phyloP scores from a whole-genome alignment of 2,888 invertebrate species.

The Cerastis rubricosa region DNA sequence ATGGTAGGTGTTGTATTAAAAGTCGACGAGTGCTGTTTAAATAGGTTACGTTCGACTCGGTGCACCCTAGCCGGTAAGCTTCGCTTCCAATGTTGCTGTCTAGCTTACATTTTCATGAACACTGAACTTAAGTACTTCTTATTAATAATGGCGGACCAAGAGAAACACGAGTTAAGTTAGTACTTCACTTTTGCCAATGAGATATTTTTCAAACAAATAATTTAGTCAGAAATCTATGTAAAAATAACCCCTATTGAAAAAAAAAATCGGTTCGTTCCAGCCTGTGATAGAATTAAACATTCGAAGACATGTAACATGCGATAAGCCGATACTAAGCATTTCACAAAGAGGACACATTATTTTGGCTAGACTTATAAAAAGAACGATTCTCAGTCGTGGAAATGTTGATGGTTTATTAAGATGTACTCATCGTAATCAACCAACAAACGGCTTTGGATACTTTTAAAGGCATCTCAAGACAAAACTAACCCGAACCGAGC shows the following conservation, averaged over 20 bases:
- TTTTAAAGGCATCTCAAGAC: too few species aligned
- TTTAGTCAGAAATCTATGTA: neutral
- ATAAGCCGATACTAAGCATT: neutral
- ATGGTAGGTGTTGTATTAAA: neutral
- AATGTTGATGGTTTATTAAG: too few species aligned
- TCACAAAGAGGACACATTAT: neutral
- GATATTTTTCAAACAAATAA: neutral
- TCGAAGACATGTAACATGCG: neutral
- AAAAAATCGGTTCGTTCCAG: neutral
- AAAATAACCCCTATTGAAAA: neutral
- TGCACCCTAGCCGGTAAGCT: neutral
- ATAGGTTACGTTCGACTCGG: too few species aligned
- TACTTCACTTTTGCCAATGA: neutral
- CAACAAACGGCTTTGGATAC: too few species aligned
- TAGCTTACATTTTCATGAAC: conserved; percentile 16
- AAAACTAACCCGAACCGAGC: too few species aligned
- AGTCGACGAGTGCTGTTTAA: neutral
- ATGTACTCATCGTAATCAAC: too few species aligned
- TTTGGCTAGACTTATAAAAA: neutral
- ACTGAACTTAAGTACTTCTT: neutral
- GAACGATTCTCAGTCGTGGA: neutral
- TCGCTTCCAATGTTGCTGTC: neutral
- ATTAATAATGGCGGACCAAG: neutral
- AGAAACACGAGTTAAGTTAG: neutral
- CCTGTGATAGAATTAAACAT: neutral